Percentiles rank a stretch among this genome's conserved stretches.
phyloP scores from a whole-genome alignment of 2,113 vertebrate species.

The Hylia prasina region DNA sequence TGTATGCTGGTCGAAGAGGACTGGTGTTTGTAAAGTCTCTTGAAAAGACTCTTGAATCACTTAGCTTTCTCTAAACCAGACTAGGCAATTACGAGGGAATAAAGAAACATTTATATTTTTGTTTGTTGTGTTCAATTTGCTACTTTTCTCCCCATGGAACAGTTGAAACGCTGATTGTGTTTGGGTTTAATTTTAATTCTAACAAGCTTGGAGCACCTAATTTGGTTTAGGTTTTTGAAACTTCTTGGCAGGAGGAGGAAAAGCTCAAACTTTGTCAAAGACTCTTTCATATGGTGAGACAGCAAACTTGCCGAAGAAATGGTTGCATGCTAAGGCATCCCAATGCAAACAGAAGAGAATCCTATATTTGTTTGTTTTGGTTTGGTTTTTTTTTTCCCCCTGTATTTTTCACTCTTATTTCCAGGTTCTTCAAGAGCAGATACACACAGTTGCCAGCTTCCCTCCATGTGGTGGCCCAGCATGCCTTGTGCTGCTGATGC shows the following conservation, averaged over 20 bases:
- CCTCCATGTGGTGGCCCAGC: constrained; percentile 23
- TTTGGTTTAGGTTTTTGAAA: not conserved
- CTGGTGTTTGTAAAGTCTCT: not conserved
- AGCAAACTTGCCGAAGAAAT: not conserved
- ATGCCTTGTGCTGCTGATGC: constrained; percentile 24
- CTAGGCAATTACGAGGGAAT: not conserved
- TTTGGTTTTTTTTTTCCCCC: not conserved
- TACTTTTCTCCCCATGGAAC: not conserved
- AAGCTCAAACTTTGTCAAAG: not conserved
- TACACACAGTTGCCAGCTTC: not conserved
- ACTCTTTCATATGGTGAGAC: not conserved
- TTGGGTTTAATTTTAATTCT: not conserved
- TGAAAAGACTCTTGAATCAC: not conserved
- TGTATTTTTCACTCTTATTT: constrained; percentile 14
- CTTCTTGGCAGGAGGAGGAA: not conserved
- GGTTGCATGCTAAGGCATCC: not conserved
- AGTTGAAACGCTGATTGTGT: not conserved
- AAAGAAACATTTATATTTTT: not conserved
- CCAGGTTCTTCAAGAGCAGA: constrained; percentile 27
- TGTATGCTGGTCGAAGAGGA: not conserved
- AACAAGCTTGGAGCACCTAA: not conserved
- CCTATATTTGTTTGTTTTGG: not conserved
- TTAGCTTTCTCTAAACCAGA: not conserved
- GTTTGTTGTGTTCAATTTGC: not conserved
- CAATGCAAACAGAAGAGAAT: not conserved